Evolutionary conservation across 2,888 invertebrate genomes (phyloP), one percentile per base, ranked within the genome.

Genomic region (Entomobrya proxima): DNA sequence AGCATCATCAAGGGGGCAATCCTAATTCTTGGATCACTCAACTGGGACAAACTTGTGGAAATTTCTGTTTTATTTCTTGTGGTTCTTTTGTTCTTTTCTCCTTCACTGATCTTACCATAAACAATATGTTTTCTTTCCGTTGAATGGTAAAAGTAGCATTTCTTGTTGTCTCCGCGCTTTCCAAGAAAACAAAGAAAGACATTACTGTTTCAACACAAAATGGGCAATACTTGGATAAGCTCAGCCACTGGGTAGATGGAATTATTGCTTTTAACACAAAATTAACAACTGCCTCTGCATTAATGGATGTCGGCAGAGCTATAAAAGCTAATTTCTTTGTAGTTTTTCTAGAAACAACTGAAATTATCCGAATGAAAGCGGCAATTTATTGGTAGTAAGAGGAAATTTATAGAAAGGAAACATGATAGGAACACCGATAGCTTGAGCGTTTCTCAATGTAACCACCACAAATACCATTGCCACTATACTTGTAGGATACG

Each of bases 41-140:
- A 81, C 82, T 82, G 88, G 88, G 88, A 88, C 88, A 86, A 85
- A 88, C 87, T 88, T 87, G 86, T 78, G 85, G 86, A 85, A 84
- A 86, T 88, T 80, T 64, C 74, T 85, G 79, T 82, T 87, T 87
- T 87, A 86, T 88, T 86, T 69, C 77, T 67, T 80, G 55, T 37
- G 75, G 67, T 58, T 79, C 18, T 9, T 80, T 18, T 32, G 15
- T 78, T 75, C 30, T 69, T 40, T 50, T 64, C n/a, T 85, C 32
- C n/a, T 64, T 76, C 67, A 50, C 44, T 21, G 27, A 6, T 35
- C 44, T 76, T 37, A 27, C 83, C 77, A 77, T 76, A 77, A 83
- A 55, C 72, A 77, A 84, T 78, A 72, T 64, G 79, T 79, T 85
- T 69, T 67, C 35, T 52, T 7, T 50, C 21, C 11, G 30, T 55